phyloP scores from a whole-genome alignment of 2,888 invertebrate genomes.

The Anthoptus insignis region DNA sequence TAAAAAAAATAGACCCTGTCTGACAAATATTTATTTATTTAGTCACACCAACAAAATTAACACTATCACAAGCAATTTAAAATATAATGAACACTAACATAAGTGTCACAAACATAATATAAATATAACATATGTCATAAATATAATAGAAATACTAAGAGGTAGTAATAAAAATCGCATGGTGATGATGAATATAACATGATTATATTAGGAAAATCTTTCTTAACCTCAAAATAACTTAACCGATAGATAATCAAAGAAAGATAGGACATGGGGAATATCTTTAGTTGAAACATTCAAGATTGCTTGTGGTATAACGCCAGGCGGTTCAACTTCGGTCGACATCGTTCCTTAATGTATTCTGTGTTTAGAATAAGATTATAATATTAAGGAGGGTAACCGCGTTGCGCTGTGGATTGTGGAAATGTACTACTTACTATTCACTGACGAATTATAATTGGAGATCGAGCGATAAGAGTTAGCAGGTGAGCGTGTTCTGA shows the following conservation, averaged over 20 bases:
- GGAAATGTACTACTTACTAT: conserved; percentile 56
- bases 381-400: conserved; percentile 79
- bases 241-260: neutral
- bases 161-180: too few species aligned
- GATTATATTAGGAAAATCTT: too few species aligned
- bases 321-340: conserved; percentile 58
- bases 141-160: too few species aligned
- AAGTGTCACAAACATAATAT: too few species aligned
- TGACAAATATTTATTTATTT: too few species aligned
- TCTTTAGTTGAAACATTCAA: conserved; percentile 22
- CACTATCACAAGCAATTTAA: too few species aligned
- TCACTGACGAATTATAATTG: conserved; percentile 76
- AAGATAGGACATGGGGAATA: conserved; percentile 2
- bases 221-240: neutral
- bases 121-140: too few species aligned
- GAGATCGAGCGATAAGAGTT: conserved; percentile 60
- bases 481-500: conserved; percentile 45
- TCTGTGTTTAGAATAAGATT: conserved; percentile 84
- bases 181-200: too few species aligned
- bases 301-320: conserved; percentile 40
- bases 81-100: too few species aligned
- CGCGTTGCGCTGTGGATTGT: conserved; percentile 54
- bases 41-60: too few species aligned
- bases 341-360: conserved; percentile 72
- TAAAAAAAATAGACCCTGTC: too few species aligned